These are phyloP conservation scores for Panthera tigris DNA, from an alignment of 2,113 vertebrate genomes.

Conservation along the genomic window DNA sequence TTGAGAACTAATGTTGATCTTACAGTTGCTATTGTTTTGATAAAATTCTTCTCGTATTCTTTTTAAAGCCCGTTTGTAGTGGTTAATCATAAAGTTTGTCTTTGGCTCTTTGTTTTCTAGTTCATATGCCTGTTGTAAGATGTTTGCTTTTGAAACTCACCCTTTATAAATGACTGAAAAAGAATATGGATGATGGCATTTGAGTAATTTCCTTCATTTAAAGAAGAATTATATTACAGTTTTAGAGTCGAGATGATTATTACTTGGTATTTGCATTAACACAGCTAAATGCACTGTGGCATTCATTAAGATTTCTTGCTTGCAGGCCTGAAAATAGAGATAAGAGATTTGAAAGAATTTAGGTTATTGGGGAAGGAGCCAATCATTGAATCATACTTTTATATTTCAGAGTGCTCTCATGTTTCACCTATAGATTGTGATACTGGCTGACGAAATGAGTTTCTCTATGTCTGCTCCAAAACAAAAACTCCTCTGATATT, in stretches of 20 bases:
- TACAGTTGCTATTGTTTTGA: neutral
- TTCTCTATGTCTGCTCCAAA: neutral
- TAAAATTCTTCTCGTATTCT: neutral
- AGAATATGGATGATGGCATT: neutral
- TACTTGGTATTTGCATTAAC: neutral
- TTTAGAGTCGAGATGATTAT: neutral
- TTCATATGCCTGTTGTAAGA: neutral
- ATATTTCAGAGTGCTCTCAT: neutral
- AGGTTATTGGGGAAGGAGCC: neutral
- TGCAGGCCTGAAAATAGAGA: constrained; percentile 10
- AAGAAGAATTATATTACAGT: neutral
- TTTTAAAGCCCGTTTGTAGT: neutral
- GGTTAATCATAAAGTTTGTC: neutral
- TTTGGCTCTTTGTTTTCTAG: neutral
- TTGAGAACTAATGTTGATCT: neutral
- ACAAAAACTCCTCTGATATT: neutral
- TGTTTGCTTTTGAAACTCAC: neutral
- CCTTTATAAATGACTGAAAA: constrained; percentile 12
- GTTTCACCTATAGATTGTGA: neutral
- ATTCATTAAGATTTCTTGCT: constrained; percentile 46
- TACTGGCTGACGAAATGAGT: neutral
- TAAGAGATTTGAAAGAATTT: constrained; percentile 4
- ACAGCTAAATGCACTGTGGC: constrained; percentile 35
- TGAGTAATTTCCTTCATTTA: constrained; percentile 36
- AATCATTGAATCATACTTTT: neutral